Base-by-base conservation (phyloP, 2,797 vertebrate species). In the Chelidonichthys spinosus region DNA sequence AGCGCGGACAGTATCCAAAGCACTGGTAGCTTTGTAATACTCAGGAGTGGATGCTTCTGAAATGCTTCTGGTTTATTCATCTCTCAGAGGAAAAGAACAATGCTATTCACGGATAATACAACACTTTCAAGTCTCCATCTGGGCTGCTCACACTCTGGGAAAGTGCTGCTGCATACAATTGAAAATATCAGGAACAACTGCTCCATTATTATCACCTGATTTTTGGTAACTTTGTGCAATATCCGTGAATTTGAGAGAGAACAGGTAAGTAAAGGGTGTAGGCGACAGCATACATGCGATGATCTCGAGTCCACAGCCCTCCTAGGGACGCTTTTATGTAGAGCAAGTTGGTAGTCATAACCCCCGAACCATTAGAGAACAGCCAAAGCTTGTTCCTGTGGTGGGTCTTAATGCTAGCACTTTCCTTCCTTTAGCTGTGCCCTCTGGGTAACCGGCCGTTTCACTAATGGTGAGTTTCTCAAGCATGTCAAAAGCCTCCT, bases 111-210 rank as follows among this genome's bases (percentile, higher is more conserved):
- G 62, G 81, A 87, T 82, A 72, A 78, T 72, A 72, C 65, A 69
- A 40, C 44, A 43, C 81, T 89, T 89, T 86, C 64, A 87, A 84
- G 79, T 72, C 65, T 86, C 91, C 87, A 88, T 91, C 85, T 90
- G 85, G 70, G 63, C 81, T 81, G 81, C 72, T 82, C 63, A 69
- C 49, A n/a, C 42, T 50, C 50, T 67, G 66, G 43, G 74, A 78
- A 69, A 68, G 54, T 17, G 4, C 15, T 55, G n/a, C 46, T 85
- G 49, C 43, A 47, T 65, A 60, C 18, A 11, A 18, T 72, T 80
- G 15, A 47, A 70, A 72, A 79, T 65, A 13, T 13, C 40, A 44
- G 43, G 17, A 78, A 75, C 56, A 69, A 72, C 64, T 11, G 33
- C 59, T 36, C 59, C 17, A 11, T 71, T 64, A 49, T 18, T 50